Percentiles rank a stretch among this genome's conserved stretches.
Conservation (phyloP, 1,140 invertebrate species). For the Bathynomus jamesi region DNA sequence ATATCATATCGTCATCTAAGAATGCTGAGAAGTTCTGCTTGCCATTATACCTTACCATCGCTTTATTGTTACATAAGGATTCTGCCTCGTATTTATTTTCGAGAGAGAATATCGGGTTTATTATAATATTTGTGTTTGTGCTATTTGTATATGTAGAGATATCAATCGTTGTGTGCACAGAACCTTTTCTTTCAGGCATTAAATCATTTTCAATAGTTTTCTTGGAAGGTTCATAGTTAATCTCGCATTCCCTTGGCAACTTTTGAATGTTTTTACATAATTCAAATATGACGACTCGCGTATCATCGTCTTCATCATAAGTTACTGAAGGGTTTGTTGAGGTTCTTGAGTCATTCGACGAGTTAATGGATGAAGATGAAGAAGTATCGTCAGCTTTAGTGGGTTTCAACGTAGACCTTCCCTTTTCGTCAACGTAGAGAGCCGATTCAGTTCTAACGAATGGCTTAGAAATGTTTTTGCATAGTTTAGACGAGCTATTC, state of each 20-base stretch:
- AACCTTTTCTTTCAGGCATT: not conserved
- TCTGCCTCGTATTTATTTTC: not conserved
- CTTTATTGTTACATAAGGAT: not conserved
- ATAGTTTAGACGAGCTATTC: not conserved
- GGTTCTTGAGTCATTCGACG: not conserved
- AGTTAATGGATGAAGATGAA: not conserved
- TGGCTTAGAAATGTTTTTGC: not conserved
- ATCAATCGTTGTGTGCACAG: not conserved
- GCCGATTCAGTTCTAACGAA: not conserved
- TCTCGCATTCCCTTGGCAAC: not conserved
- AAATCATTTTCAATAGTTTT: not conserved
- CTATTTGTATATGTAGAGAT: not conserved
- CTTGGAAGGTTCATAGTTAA: not conserved
- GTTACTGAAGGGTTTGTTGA: too few relatives aligned
- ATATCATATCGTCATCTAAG: not conserved
- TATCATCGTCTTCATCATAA: not conserved
- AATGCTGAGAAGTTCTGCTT: not conserved
- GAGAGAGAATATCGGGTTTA: not conserved
- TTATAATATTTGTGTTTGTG: not conserved
- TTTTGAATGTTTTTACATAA: not conserved
- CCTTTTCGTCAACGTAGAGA: not conserved
- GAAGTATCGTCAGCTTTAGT: not conserved
- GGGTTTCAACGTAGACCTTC: not conserved
- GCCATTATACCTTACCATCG: too few relatives aligned
- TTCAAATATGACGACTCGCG: not conserved